Evolutionary conservation across 2,113 vertebrate species (phyloP).

Genomic region (Anser cygnoides): DNA sequence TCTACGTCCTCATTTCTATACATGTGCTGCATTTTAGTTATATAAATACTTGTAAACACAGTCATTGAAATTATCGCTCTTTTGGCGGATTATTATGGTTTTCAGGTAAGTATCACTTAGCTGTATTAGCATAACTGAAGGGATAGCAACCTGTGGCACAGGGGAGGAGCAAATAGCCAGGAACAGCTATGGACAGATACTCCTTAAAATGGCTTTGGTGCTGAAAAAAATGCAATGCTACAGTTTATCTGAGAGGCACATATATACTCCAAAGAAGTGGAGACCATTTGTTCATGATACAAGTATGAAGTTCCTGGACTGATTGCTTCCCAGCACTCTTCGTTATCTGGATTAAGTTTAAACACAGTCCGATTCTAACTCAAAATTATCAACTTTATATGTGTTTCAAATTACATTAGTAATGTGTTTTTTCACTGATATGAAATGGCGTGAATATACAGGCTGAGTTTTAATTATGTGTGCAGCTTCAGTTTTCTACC

Average conservation of each 20-base stretch:
- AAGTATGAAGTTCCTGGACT: neutral
- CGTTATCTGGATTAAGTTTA: neutral
- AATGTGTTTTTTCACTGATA: neutral
- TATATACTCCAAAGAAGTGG: neutral
- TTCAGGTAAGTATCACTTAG: neutral
- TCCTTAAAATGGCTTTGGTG: neutral
- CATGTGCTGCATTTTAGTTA: neutral
- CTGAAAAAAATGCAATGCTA: neutral
- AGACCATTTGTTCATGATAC: neutral
- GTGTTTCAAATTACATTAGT: neutral
- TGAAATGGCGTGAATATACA: neutral
- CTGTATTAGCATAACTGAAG: neutral
- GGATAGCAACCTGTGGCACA: neutral
- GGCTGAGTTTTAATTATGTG: neutral
- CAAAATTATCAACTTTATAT: neutral
- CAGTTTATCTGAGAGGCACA: neutral
- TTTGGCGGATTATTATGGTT: neutral
- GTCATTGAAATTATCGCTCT: neutral
- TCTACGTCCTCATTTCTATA: neutral
- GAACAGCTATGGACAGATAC: neutral
- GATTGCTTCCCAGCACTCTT: neutral
- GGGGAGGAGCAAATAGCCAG: neutral
- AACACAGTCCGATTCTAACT: neutral
- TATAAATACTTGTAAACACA: neutral
- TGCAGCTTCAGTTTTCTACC: neutral